A percentile compares a stretch with the other conserved stretches of the same genome.
Conservation (phyloP, 2,113 vertebrate species). For the Centropus unirufus region DNA sequence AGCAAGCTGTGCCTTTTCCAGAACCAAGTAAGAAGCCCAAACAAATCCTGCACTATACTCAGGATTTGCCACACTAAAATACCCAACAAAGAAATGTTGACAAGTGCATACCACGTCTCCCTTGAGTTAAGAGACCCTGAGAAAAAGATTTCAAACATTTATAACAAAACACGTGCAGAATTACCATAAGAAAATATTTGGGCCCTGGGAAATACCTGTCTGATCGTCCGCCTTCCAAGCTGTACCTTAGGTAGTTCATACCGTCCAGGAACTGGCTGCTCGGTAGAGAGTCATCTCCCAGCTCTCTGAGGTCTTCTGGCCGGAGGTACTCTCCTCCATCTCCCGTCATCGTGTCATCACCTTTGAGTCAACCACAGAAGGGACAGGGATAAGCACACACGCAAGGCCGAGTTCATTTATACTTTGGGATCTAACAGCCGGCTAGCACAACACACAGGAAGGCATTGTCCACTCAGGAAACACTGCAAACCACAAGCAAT, state of each 20-base stretch:
- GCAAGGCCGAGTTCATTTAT: background rate
- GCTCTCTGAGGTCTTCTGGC: conserved; percentile 92
- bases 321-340: conserved; percentile 95
- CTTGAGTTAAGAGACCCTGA: background rate
- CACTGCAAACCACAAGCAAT: conserved; percentile 42
- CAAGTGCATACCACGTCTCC: background rate
- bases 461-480: background rate
- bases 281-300: conserved; percentile 95
- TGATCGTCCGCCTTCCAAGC: conserved; percentile 88
- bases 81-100: background rate
- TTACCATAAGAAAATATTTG: fast-evolving
- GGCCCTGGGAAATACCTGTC: conserved; percentile 83
- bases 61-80: no score
- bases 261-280: conserved; percentile 95
- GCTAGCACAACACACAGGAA: background rate
- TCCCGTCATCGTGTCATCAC: conserved; percentile 97
- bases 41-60: background rate
- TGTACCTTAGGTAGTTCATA: conserved; percentile 95
- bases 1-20: background rate
- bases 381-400: background rate
- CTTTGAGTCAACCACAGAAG: conserved; percentile 66
- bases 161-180: fast-evolving
- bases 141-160: background rate
- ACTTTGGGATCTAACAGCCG: background rate
- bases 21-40: background rate